Evolutionary conservation across 2,797 vertebrate species (phyloP).

Genomic region (Neosalanx taihuensis): DNA sequence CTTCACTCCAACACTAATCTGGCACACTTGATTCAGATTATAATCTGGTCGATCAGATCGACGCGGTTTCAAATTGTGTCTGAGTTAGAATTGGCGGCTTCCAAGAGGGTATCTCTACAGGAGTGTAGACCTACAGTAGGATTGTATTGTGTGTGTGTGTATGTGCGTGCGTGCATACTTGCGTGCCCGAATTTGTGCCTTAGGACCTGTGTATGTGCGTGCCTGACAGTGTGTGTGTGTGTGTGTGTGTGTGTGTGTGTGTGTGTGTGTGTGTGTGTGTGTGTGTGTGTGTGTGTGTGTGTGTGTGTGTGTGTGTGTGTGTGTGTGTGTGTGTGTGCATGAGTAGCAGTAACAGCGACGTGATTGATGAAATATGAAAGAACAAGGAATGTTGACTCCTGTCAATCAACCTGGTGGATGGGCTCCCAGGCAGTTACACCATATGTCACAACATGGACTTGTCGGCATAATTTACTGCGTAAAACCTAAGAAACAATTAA

Average conservation of each 20-base stretch:
- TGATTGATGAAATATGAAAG: slow-evolving; percentile 68
- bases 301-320: slow-evolving; percentile 32
- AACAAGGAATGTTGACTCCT: slow-evolving; percentile 55
- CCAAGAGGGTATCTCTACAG: background rate
- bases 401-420: slow-evolving; percentile 62
- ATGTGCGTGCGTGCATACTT: too few relatives aligned
- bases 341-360: slow-evolving; percentile 34
- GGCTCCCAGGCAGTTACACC: slow-evolving; percentile 33
- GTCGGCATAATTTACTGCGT: slow-evolving; percentile 42
- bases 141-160: too few relatives aligned
- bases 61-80: too few relatives aligned
- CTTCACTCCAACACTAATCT: too few relatives aligned
- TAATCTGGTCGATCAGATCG: too few relatives aligned
- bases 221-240: slow-evolving; percentile 31
- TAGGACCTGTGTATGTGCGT: slow-evolving; percentile 44
- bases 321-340: slow-evolving; percentile 1
- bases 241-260: too few relatives aligned
- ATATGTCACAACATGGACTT: slow-evolving; percentile 40
- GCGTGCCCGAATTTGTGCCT: too few relatives aligned
- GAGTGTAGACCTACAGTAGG: too few relatives aligned
- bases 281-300: slow-evolving; percentile 25
- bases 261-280: background rate
- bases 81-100: too few relatives aligned
- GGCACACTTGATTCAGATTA: too few relatives aligned
- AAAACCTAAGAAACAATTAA: slow-evolving; percentile 62